Conservation (phyloP, 2,888 invertebrate species). For the Drosophila suboccidentalis region DNA sequence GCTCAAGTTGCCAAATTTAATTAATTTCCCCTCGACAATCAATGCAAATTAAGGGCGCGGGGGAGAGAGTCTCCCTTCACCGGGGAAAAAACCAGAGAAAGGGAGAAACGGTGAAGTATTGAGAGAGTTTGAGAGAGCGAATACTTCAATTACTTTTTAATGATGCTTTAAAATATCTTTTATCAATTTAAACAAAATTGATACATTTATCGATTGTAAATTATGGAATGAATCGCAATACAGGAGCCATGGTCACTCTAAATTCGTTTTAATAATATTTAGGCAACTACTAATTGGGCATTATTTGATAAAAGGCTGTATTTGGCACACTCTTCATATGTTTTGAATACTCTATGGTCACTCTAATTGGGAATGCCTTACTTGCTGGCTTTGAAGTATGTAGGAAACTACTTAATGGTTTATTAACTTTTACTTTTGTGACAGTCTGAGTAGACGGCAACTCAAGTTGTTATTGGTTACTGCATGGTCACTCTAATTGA, state of each 20-base stretch:
- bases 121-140: not conserved
- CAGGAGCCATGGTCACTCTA: not conserved
- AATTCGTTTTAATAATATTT: not conserved
- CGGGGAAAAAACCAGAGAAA: too few species aligned
- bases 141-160: not conserved
- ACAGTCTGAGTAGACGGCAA: too few species aligned
- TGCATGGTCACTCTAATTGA: too few species aligned
- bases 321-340: not conserved
- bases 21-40: constrained; percentile 57
- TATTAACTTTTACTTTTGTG: too few species aligned
- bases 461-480: too few species aligned
- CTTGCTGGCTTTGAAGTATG: too few species aligned
- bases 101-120: not conserved
- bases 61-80: not conserved
- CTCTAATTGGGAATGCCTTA: not conserved
- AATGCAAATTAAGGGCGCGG: constrained; percentile 49
- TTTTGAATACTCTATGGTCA: not conserved
- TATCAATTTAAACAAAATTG: not conserved
- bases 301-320: not conserved
- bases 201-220: not conserved
- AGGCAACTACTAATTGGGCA: not conserved
- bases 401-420: too few species aligned
- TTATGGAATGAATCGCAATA: not conserved
- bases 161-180: not conserved
- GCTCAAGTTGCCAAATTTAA: constrained; percentile 50